A percentile compares a stretch with the other conserved stretches of the same genome.
Conservation (phyloP, 2,888 invertebrate species). For the Plagodis pulveraria region DNA sequence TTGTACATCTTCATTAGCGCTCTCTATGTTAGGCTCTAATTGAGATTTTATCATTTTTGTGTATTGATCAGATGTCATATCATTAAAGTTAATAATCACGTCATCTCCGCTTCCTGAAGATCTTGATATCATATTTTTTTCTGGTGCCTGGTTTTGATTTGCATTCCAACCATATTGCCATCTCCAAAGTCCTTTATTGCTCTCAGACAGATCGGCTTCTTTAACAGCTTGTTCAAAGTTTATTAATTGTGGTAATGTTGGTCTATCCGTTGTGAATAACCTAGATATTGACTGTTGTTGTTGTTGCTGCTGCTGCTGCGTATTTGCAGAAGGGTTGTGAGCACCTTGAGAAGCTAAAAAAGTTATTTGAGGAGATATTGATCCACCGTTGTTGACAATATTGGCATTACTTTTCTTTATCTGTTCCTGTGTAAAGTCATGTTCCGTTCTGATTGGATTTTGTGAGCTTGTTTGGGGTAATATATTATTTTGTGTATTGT, state of each 20-base stretch:
- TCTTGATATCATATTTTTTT: conserved; percentile 74
- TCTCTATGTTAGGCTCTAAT: conserved; percentile 46
- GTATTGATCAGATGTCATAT: conserved; percentile 76
- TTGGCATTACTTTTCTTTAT: conserved; percentile 58
- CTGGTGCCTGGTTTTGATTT: conserved; percentile 57
- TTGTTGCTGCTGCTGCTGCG: conserved; percentile 13
- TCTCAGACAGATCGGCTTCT: conserved; percentile 64
- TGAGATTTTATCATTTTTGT: conserved; percentile 68
- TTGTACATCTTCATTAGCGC: conserved; percentile 33
- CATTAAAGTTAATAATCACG: conserved; percentile 72
- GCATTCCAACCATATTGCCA: conserved; percentile 76
- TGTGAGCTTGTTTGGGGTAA: conserved; percentile 62
- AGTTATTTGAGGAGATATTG: conserved; percentile 77
- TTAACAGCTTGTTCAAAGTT: conserved; percentile 72
- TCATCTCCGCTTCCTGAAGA: conserved; percentile 73
- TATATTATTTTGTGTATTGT: conserved; percentile 63
- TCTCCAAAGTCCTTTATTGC: conserved; percentile 72
- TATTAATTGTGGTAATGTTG: conserved; percentile 70
- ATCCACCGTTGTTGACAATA: conserved; percentile 56
- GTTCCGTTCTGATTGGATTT: conserved; percentile 57
- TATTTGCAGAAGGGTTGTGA: conserved; percentile 63
- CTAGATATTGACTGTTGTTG: conserved; percentile 59
- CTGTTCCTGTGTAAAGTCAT: conserved; percentile 62
- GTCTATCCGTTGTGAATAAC: conserved; percentile 65
- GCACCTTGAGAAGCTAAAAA: conserved; percentile 79